Evolutionary conservation across 2,113 vertebrate species (phyloP), one percentile per base, ranked within the genome.

Genomic region (Dicentrarchus labrax): DNA sequence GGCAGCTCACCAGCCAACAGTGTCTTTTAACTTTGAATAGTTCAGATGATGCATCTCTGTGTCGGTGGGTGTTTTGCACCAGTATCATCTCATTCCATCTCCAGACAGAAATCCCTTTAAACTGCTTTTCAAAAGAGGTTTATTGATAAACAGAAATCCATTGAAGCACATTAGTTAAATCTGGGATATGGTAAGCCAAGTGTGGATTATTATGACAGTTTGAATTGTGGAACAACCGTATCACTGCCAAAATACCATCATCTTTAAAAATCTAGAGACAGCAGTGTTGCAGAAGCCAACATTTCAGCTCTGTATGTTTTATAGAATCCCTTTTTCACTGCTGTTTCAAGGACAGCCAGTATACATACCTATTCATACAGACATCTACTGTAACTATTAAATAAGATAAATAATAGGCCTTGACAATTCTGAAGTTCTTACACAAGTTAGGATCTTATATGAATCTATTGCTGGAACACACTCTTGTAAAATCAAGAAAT

Each of bases 51-150:
- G 59, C 39, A 38, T 65, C 17, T 67, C 8, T 5, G 30, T 64
- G 50, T 39, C 57, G 8, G 16, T 56, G 12, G 16, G 16, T 50
- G 38, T 82, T 78, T 72, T 70, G 39, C 51, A 24, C 10, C 19
- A n/a, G 3, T 60, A 47, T 86, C 16, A 10, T 82, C 62, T 57
- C 54, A 51, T 54, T 53, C 15, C 2, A 67, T 56, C 64, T 56
- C 21, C 22, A 50, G 64, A 81, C 67, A 59, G 36, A 83, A 82
- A 73, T 51, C 41, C 16, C 22, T 65, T 68, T 50, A 51, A 78
- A 74, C 54, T 50, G 64, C 65, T 82, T 84, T 73, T 66, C 22
- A 76, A 84, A 78, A 80, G 74, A 68, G 74, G n/a, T 74, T 87
- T 76, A 82, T 69, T 72, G 68, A 83, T 65, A 6, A 76, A 64